Evolutionary conservation across 2,888 invertebrate genomes (phyloP), one percentile per base, ranked within the genome.

Genomic region (Orthosia incerta): DNA sequence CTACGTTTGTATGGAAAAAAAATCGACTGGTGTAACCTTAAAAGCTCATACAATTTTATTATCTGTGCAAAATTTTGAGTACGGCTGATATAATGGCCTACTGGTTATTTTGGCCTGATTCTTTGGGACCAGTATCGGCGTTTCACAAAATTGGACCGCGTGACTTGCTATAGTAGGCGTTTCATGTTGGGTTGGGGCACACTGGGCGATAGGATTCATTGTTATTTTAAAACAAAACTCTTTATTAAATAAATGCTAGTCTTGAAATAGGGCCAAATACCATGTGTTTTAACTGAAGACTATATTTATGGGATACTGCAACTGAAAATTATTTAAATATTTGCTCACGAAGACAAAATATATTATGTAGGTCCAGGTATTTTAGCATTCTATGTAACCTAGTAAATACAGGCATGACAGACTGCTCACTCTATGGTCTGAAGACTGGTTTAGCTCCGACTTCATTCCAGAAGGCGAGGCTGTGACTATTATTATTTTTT

Each of bases 131-230:
- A 88, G 87, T 89, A 89, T 86, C 89, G 85, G 88, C 89, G 89
- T 92, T 94, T 91, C 86, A 92, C 88, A 88, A 94, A 95, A 95
- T 95, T 95, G 93, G 88, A 80, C 92, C 91, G 91, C 93, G 93
- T 95, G 95, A 95, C 95, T 94, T 94, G 95, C 94, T 83, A 82
- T 91, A 91, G 89, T 91, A 88, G 88, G 86, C 85, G 74, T 82
- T 87, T 78, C 64, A 81, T 76, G 60, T 79, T 79, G 80, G 7
- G 60, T 79, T 79, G 81, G 4, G 85, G 63, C 78, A 87, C 88
- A 91, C 83, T 80, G 81, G 56, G 88, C 59, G 31, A 39, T n/a
- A 50, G 20, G 0, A 45, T 3, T 56, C 15, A 2, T 56, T 56
- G 13, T 45, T 59, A 48, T 46, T 51, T 59, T 51, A 4, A 31